Conservation (phyloP, 2,888 invertebrate species). For the Pterobdella sp. region DNA sequence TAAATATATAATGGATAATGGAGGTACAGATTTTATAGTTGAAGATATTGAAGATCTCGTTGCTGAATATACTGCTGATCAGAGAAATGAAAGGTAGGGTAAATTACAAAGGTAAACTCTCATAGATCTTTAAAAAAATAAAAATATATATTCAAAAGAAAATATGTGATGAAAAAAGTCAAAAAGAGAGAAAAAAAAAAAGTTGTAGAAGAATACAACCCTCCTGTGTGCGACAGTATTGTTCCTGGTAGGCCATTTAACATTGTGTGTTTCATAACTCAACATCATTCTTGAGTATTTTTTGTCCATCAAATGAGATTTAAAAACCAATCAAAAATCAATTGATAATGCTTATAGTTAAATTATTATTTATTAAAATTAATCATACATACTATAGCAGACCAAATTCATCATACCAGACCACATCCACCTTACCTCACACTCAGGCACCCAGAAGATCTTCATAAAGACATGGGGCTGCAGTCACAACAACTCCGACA, state of each 20-base stretch:
- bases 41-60: slow-evolving; percentile 19
- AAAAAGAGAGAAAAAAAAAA: slow-evolving; percentile 11
- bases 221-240: slow-evolving; percentile 34
- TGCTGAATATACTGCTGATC: not conserved
- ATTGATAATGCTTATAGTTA: not conserved
- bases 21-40: not conserved
- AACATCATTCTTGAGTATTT: too few relatives aligned
- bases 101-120: not conserved
- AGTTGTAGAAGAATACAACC: slow-evolving; percentile 18
- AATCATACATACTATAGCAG: too few relatives aligned
- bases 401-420: too few relatives aligned
- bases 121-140: not conserved
- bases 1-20: too few relatives aligned
- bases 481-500: slow-evolving; percentile 92
- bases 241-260: slow-evolving; percentile 34
- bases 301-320: too few relatives aligned
- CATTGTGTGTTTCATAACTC: not conserved
- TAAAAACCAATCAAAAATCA: not conserved
- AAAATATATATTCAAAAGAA: not conserved
- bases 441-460: slow-evolving; percentile 34
- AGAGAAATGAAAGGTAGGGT: not conserved
- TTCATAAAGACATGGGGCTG: slow-evolving; percentile 69
- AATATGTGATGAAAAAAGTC: slow-evolving; percentile 29
- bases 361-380: not conserved
- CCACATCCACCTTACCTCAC: not conserved